Evolutionary conservation across 2,888 invertebrate species (phyloP), one percentile per base, ranked within the genome.

Genomic region (Thalpophila matura): DNA sequence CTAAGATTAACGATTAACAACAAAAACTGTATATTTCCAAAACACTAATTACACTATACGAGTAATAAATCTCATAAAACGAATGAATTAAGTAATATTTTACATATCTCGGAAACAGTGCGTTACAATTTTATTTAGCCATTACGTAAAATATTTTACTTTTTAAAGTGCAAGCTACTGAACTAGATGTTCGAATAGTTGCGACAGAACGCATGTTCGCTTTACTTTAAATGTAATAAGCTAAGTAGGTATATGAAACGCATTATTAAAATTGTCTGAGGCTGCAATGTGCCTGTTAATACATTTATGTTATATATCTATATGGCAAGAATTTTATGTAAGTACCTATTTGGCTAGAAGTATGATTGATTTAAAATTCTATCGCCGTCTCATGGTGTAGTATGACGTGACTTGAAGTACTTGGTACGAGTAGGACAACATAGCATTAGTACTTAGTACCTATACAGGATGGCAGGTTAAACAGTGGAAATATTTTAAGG

Each of bases 101-200:
- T 54, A 29, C 5, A 45, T 46, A 67, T 57, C 49, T 73, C 50
- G 73, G 70, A 74, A 79, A 71, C 68, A 79, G 79, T 81, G 79
- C 74, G 77, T 79, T 81, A 74, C 69, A 46, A 57, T 66, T 68
- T 38, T 43, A 47, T 63, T 68, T 24, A 42, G 12, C 1, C 6
- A 49, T 77, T 79, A 62, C 66, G 70, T 74, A 77, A 79, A 54
- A 51, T 49, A 46, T 67, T 70, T 66, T 68, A 62, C 58, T 66
- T 70, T 72, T 64, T 45, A 61, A 66, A 67, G 50, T 63, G 63
- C 69, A 24, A 12, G 37, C 20, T 43, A 42, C n/a, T 61, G 62
- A 43, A 49, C 70, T 75, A 75, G 43, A 61, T 69, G 51, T 37
- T 35, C 47, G 29, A 10, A 50, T 37, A 51, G 31, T 58, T 68